A percentile compares a stretch with the other conserved stretches of the same genome.
Conservation (phyloP, 2,113 vertebrate genomes). For the Poeciliopsis turrubarensis region DNA sequence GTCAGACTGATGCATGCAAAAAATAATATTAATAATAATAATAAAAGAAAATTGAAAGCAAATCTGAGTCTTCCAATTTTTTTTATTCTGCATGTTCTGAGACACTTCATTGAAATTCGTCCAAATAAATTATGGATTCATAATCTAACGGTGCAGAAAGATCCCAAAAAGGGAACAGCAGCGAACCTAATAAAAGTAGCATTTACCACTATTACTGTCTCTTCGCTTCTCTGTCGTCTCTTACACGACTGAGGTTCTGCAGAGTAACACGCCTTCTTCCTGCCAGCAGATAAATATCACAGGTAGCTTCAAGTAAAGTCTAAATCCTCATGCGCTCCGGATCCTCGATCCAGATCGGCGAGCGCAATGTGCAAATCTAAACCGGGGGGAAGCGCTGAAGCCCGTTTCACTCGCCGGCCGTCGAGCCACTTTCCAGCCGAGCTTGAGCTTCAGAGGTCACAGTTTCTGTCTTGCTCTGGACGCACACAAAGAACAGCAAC, state of each 20-base stretch:
- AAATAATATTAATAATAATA: too few species aligned
- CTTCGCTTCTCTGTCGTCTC: neutral
- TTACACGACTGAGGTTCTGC: neutral
- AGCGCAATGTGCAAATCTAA: neutral
- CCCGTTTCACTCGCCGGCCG: neutral
- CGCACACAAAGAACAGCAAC: constrained; percentile 71
- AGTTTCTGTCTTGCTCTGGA: constrained; percentile 15
- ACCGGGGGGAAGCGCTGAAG: neutral
- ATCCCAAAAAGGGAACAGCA: neutral
- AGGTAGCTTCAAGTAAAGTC: constrained; percentile 19
- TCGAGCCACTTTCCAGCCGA: neutral
- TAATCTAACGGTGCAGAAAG: neutral
- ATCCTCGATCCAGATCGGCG: neutral
- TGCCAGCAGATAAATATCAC: constrained; percentile 2
- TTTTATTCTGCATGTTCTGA: neutral
- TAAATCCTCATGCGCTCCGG: neutral
- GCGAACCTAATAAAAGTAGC: neutral
- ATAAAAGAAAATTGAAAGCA: too few species aligned
- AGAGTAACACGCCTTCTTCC: neutral
- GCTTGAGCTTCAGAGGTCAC: constrained; percentile 19
- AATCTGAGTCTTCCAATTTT: neutral
- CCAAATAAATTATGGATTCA: neutral
- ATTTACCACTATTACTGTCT: neutral
- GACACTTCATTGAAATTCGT: neutral
- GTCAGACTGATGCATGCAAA: neutral